phyloP scores from a whole-genome alignment of 2,888 invertebrate species.

The Silvanus unidentatus region DNA sequence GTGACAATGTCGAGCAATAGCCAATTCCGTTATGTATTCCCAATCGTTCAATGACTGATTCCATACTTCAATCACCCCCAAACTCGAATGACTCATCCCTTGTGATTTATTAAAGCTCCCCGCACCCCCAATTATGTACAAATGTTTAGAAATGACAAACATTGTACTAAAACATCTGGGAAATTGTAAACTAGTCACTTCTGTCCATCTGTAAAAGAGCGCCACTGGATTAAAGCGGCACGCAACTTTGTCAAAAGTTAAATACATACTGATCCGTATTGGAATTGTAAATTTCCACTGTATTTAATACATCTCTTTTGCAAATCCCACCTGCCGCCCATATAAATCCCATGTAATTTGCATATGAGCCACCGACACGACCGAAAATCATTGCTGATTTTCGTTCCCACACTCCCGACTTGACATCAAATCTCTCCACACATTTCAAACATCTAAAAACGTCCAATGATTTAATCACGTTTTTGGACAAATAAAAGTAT shows the following conservation, averaged over 20 bases:
- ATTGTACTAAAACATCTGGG: constrained; percentile 52
- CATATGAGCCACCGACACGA: constrained; percentile 57
- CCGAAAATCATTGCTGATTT: constrained; percentile 55
- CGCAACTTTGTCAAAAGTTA: no score
- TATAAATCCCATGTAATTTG: constrained; percentile 56
- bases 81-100: constrained; percentile 45
- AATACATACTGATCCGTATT: constrained; percentile 52
- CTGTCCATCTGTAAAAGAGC: constrained; percentile 50
- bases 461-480: constrained; percentile 2
- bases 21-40: constrained; percentile 56
- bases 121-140: constrained; percentile 65
- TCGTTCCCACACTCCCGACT: constrained; percentile 53
- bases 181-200: constrained; percentile 50
- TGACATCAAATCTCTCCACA: constrained; percentile 58
- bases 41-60: constrained; percentile 52
- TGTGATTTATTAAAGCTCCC: constrained; percentile 45
- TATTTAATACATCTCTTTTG: constrained; percentile 49
- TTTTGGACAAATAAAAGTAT: neutral
- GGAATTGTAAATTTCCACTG: constrained; percentile 61
- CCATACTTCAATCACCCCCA: constrained; percentile 57
- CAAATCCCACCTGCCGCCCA: constrained; percentile 72
- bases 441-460: constrained; percentile 27
- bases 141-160: constrained; percentile 53
- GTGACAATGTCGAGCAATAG: constrained; percentile 61
- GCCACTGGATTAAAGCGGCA: no score